Percentiles rank a stretch among this genome's conserved stretches.
Conservation (phyloP, 1,140 invertebrate species). For the Drosophila virilis region DNA sequence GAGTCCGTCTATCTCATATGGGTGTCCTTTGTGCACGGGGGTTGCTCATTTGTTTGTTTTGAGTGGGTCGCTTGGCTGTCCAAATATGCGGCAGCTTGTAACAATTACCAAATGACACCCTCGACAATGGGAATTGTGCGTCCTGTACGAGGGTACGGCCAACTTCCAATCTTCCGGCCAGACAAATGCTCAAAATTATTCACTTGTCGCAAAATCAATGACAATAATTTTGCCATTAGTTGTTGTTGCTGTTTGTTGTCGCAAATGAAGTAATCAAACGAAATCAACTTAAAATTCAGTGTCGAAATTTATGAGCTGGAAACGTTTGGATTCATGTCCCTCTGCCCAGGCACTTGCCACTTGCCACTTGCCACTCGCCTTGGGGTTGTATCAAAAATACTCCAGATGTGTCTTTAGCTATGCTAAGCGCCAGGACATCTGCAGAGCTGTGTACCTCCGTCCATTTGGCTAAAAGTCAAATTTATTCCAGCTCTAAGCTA, state of each 20-base stretch:
- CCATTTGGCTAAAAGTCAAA: neutral
- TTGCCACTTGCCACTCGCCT: neutral
- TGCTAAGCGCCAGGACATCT: neutral
- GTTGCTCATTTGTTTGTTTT: constrained; percentile 78
- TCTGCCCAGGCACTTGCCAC: neutral
- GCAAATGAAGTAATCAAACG: constrained; percentile 51
- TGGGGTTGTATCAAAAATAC: constrained; percentile 1
- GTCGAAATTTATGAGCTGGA: constrained; percentile 69
- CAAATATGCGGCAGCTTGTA: constrained; percentile 82
- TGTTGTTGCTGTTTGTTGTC: constrained; percentile 12
- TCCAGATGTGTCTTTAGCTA: neutral
- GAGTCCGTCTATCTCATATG: neutral
- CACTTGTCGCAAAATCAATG: constrained; percentile 81
- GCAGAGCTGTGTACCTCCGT: neutral
- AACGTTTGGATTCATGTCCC: constrained; percentile 17
- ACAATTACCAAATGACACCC: constrained; percentile 83
- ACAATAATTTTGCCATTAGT: constrained; percentile 79
- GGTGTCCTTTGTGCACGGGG: constrained; percentile 35
- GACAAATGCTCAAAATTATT: constrained; percentile 57
- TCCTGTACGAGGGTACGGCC: neutral
- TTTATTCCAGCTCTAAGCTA: neutral
- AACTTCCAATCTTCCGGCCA: neutral
- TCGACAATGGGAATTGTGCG: constrained; percentile 45
- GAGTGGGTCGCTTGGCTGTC: constrained; percentile 62
- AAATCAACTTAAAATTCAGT: constrained; percentile 56